Evolutionary conservation across 2,113 vertebrate species (phyloP).

Genomic region (Eurypyga helias): DNA sequence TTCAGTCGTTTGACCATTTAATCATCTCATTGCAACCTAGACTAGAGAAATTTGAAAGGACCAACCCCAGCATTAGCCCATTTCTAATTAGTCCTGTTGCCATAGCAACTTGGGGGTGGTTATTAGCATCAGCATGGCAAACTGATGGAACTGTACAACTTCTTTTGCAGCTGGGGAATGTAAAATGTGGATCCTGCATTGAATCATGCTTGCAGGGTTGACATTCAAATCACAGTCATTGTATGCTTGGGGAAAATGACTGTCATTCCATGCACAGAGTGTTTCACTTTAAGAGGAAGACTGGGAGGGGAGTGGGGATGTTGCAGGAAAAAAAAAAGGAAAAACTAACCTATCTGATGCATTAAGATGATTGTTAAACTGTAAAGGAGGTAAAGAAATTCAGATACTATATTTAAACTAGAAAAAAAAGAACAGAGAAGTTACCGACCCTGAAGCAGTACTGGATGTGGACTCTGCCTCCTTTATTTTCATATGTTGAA

Average conservation of each 20-base stretch:
- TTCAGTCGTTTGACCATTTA: neutral
- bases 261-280: constrained; percentile 39
- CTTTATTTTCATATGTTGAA: neutral
- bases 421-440: neutral
- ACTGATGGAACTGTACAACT: constrained; percentile 59
- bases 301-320: too few species aligned
- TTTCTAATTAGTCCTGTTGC: constrained; percentile 25
- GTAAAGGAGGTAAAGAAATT: neutral
- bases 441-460: neutral
- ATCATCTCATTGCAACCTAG: neutral
- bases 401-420: neutral
- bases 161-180: constrained; percentile 69
- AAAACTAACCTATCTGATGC: neutral
- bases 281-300: constrained; percentile 43
- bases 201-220: constrained; percentile 57
- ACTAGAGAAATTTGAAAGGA: neutral
- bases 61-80: neutral
- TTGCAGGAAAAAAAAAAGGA: neutral
- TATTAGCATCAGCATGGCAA: constrained; percentile 53
- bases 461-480: neutral
- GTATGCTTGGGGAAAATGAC: constrained; percentile 42
- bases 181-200: constrained; percentile 54
- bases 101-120: constrained; percentile 42
- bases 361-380: constrained; percentile 41
- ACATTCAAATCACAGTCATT: constrained; percentile 74